Evolutionary conservation across 2,113 vertebrate genomes (phyloP), one percentile per base, ranked within the genome.

Genomic region (Platichthys stellatus): DNA sequence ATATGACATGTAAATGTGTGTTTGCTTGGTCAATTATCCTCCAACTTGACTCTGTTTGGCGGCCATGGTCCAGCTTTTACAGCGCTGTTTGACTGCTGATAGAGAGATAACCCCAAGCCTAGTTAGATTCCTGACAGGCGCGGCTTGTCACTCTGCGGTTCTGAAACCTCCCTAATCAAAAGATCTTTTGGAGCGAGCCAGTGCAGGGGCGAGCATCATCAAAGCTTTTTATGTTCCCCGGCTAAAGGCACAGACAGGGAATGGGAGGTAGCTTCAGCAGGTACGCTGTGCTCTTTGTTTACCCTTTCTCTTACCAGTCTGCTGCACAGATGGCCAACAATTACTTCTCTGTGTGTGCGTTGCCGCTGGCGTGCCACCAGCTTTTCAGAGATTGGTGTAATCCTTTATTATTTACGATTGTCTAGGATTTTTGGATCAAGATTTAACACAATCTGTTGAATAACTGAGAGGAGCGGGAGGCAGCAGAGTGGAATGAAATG

Each of bases 371-470:
- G 47, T 90, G 82, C 85, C 86, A 89, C 81, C 90, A 92, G 89
- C 90, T 92, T 92, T 89, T 91, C 85, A 78, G 85, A 90, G 89
- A 95, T 93, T 93, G 92, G 87, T 93, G 93, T 93, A 94, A 94
- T 93, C 93, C 90, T 95, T 92, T 93, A 94, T 94, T 94, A 95
- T 95, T 94, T 93, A 93, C 93, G 93, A 94, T 93, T 94, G 47
- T 95, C 92, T 93, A 88, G 89, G 92, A 94, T 93, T 93, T 89
- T 87, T 92, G 91, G 91, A 92, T 94, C 89, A 90, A 85, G 91
- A 95, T 92, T 93, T 89, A 93, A 90, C 86, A 93, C 92, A 93
- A 94, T 93, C 92, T 94, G 92, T 90, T 93, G 90, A 93, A 92
- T 91, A 92, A 90, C 90, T 69, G 85, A 85, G 87, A 88, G 65